Evolutionary conservation across 1,140 invertebrate genomes (phyloP).

Genomic region (Batillaria attramentaria): DNA sequence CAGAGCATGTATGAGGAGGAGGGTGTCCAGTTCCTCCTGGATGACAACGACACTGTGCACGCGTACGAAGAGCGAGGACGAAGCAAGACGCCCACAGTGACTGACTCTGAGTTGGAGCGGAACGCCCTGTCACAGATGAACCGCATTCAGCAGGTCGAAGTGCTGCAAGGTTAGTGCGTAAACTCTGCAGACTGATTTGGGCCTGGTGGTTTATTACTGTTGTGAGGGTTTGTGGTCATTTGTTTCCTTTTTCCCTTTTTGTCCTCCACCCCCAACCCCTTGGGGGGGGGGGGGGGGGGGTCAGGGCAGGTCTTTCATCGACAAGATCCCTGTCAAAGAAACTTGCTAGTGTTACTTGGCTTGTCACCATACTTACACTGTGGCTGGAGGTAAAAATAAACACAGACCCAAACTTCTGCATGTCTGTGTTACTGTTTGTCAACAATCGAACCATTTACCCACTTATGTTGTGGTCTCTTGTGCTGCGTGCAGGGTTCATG

Average conservation of each 20-base stretch:
- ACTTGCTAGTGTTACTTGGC: too few relatives aligned
- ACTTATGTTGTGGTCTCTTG: conserved; percentile 58
- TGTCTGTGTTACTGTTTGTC: neutral
- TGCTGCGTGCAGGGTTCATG: conserved; percentile 82
- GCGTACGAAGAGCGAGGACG: conserved; percentile 84
- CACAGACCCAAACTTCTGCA: neutral
- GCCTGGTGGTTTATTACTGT: neutral
- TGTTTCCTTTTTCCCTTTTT: too few relatives aligned
- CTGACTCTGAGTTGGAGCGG: conserved; percentile 83
- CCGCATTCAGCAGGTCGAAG: conserved; percentile 64
- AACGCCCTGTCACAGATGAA: conserved; percentile 78
- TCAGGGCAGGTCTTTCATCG: too few relatives aligned
- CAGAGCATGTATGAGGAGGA: conserved; percentile 65
- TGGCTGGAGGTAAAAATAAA: neutral
- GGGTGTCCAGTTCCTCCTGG: conserved; percentile 79
- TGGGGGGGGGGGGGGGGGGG: too few relatives aligned
- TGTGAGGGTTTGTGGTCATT: too few relatives aligned
- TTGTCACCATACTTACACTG: neutral
- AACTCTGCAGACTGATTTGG: neutral
- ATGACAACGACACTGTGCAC: conserved; percentile 87
- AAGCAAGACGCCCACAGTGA: conserved; percentile 57
- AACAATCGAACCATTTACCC: neutral
- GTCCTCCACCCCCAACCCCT: too few relatives aligned
- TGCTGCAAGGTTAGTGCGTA: conserved; percentile 56
- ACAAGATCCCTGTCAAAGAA: too few relatives aligned